Evolutionary conservation across 1,140 invertebrate species (phyloP).

Genomic region (Pemphigus obesinymphae): DNA sequence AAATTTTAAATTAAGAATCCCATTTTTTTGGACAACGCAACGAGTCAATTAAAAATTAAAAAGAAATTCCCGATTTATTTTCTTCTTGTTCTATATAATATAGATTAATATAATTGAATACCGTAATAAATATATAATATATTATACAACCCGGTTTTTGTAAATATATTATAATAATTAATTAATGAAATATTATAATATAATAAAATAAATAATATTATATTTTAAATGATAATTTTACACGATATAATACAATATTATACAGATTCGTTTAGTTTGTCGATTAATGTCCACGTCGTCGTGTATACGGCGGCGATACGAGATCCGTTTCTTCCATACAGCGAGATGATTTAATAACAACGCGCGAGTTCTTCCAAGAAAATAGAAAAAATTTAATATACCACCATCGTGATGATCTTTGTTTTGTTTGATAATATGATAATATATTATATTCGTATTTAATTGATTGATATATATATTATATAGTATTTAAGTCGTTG

Average conservation of each 20-base stretch:
- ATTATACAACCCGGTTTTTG: too few species aligned
- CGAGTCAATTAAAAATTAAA: conserved; percentile 30
- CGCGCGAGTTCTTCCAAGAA: background rate
- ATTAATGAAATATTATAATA: background rate
- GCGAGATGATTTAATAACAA: too few species aligned
- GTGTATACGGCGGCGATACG: too few species aligned
- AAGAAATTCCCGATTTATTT: conserved; percentile 28
- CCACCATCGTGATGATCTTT: background rate
- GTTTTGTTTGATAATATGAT: background rate
- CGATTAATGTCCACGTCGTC: background rate
- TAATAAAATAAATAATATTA: too few species aligned
- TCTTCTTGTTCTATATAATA: background rate
- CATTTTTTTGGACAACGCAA: background rate
- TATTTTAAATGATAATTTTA: background rate
- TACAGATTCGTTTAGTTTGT: background rate
- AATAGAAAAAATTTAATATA: background rate
- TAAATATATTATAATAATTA: too few species aligned
- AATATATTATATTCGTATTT: background rate
- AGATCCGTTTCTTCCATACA: background rate
- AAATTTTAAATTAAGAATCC: background rate
- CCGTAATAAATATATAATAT: background rate
- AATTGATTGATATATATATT: background rate
- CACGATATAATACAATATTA: background rate
- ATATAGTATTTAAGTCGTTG: conserved; percentile 30
- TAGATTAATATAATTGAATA: background rate